Evolutionary conservation across 2,888 invertebrate species (phyloP), one percentile per base, ranked within the genome.

Genomic region (Spilarctia lutea): DNA sequence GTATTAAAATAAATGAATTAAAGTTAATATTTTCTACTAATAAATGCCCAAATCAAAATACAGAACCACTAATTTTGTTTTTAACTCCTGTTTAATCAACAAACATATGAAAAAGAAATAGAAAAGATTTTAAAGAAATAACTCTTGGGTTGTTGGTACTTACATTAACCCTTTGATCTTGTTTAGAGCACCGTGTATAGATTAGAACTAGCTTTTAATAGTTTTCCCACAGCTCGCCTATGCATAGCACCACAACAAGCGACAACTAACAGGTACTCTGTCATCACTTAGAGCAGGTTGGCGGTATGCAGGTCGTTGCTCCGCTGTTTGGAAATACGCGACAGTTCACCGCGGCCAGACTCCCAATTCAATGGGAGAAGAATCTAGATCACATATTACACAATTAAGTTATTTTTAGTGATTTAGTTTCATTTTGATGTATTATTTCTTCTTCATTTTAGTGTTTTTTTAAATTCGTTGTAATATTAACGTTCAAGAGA

Each of bases 211-310:
- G 24, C 24, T 60, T 27, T 63, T 30, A 18, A 13, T 27, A 20
- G 20, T 65, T 66, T 73, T 68, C 65, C 65, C 65, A 73, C 60
- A 63, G 18, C 24, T 11, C 65, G 71, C 84, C 79, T 78, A 67
- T 81, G 27, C 30, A 67, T 77, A 82, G 78, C 3, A 80, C 85
- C 85, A 75, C 30, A 56, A 74, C 75, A 69, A 35, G 75, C 78
- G 83, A 81, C 87, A 82, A 87, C 88, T 88, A 92, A 91, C 91
- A 92, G 92, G 91, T 89, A 90, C 88, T 93, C 93, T 91, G 94
- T 94, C 94, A 94, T 94, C 94, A 91, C 92, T 90, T 92, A 91
- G 91, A 94, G 91, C 94, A 92, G 91, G 93, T 92, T 91, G 91
- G 85, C 87, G 93, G 94, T 90, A 93, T 93, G 93, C 93, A 85